phyloP scores from a whole-genome alignment of 2,888 invertebrate genomes.

The Odontocerum albicorne region DNA sequence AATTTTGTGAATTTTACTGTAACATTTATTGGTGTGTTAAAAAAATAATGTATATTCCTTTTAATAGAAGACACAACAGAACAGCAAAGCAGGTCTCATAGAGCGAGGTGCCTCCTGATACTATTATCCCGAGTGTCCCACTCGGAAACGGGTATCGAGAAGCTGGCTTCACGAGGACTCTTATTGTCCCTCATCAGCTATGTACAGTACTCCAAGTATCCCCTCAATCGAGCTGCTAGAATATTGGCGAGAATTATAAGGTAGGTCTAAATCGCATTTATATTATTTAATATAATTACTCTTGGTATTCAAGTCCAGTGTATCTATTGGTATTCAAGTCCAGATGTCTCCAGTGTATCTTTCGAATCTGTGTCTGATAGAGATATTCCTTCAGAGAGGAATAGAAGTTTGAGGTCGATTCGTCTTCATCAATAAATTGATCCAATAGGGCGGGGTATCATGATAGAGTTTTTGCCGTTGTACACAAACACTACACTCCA shows the following conservation, averaged over 20 bases:
- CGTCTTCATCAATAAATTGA: no score
- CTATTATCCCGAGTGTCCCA: conserved; percentile 50
- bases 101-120: conserved; percentile 50
- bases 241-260: conserved; percentile 58
- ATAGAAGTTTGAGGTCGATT: no score
- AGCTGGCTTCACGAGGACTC: conserved; percentile 48
- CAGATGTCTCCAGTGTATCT: no score
- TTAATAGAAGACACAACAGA: conserved; percentile 23
- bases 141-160: conserved; percentile 45
- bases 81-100: conserved; percentile 20
- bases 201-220: conserved; percentile 50
- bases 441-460: no score
- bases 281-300: background rate
- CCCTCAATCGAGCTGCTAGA: conserved; percentile 53
- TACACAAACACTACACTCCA: no score
- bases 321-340: background rate
- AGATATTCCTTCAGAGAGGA: no score
- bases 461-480: no score
- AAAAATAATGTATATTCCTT: no score
- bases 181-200: conserved; percentile 53
- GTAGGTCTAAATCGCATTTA: conserved; percentile 40
- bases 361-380: no score
- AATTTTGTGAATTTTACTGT: no score
- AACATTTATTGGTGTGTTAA: no score
- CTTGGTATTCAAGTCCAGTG: background rate